Percentiles rank a stretch among this genome's conserved stretches.
Conservation (phyloP, 2,888 invertebrate species). For the Eilema depressum region DNA sequence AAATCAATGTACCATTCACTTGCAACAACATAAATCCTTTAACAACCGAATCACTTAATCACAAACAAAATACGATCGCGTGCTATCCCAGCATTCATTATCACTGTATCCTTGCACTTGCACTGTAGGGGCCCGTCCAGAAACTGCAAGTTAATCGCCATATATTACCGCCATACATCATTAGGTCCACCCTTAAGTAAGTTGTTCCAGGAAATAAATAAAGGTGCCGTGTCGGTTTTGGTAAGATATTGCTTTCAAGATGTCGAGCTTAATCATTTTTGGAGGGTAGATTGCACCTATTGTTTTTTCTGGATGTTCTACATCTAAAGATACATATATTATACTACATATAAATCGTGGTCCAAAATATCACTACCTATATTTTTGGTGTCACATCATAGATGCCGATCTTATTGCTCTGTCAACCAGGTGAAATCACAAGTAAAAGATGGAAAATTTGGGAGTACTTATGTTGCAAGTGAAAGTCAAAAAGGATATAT, state of each 20-base stretch:
- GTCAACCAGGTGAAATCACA: no score
- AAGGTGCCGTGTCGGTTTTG: conserved; percentile 50
- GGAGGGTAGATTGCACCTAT: conserved; percentile 25
- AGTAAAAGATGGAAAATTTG: no score
- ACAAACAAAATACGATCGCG: conserved; percentile 74
- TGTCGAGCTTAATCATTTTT: conserved; percentile 60
- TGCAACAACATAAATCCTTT: conserved; percentile 31
- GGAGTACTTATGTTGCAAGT: neutral
- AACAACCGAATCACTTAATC: conserved; percentile 67
- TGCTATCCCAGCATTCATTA: conserved; percentile 70
- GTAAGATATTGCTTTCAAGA: conserved; percentile 50
- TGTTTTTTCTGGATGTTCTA: neutral
- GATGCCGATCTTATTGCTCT: no score
- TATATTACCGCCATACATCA: conserved; percentile 75
- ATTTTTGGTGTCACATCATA: no score
- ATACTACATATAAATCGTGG: no score
- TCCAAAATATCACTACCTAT: no score
- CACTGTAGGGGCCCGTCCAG: conserved; percentile 62
- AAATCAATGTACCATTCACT: neutral
- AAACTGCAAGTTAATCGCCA: conserved; percentile 81
- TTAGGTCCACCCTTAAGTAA: conserved; percentile 58
- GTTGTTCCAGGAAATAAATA: conserved; percentile 63
- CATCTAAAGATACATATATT: neutral
- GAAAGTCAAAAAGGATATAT: neutral
- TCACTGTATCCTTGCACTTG: conserved; percentile 66